Base-by-base conservation (phyloP, 2,797 vertebrate genomes). In the Nannoperca obscura region DNA sequence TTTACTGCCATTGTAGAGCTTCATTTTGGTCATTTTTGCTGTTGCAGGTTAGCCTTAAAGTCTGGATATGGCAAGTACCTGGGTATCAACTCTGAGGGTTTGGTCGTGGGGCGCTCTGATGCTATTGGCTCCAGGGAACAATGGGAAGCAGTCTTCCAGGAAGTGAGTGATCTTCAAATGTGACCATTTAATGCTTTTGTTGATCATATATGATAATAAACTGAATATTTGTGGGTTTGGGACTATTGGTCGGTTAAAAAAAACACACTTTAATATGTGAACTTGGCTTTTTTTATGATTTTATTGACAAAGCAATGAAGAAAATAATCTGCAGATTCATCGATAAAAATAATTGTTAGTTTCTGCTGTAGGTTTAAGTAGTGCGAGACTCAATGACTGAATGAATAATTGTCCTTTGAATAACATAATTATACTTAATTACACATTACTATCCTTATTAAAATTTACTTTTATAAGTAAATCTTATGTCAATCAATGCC, bases 91-190 rank as follows among this genome's bases (percentile, higher is more conserved):
- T 97, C 97, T 2, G 98, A 99, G 0, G 97, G 97, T n/a, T 91
- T 98, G 76, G 96, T 99, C 61, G 90, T 99, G 71, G 98, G 97
- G 1, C 97, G 97, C 81, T 96, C 98, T 0, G 98, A 99, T 87
- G 98, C 97, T n/a, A 99, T 99, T 32, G 98, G 97, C n/a, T 91
- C 97, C 70, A 96, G 97, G 83, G 98, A 99, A 88, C 98, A 99
- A 27, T 99, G 97, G 97, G 98, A 99, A 75, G 96, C 97, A 0
- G 96, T 99, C 63, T 99, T 99, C 90, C 95, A 99, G 89, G 95
- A 97, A 1, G 97, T 98, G 91, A 97, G 97, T 93, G 17, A 80
- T 66, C 19, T 53, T 60, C 1, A 22, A 54, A 32, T 32, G 13
- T 32, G 52, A 42, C 44, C 14, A 3, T 58, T 12, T 27, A 36